A percentile compares a stretch with the other conserved stretches of the same genome.
phyloP scores from a whole-genome alignment of 1,140 invertebrate genomes.

The Prorops nasuta region DNA sequence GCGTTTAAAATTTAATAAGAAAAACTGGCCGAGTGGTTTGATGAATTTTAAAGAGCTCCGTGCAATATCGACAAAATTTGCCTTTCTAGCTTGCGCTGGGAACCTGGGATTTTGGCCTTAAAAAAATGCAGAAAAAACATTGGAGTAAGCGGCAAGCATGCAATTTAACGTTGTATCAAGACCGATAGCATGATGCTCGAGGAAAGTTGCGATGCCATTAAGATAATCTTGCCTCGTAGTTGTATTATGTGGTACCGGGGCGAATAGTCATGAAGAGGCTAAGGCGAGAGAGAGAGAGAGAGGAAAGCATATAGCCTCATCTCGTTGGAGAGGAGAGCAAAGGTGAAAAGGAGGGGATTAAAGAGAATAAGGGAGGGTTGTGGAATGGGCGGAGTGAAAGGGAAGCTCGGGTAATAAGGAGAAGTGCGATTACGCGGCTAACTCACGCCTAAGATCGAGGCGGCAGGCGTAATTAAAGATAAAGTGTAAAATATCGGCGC shows the following conservation, averaged over 20 bases:
- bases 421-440: constrained; percentile 12
- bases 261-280: not conserved
- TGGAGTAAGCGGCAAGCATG: constrained; percentile 9
- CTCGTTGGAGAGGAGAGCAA: not conserved
- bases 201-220: constrained; percentile 36
- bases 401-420: not conserved
- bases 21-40: no score
- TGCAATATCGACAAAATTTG: no score
- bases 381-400: no score
- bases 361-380: no score
- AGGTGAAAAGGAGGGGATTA: not conserved
- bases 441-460: not conserved
- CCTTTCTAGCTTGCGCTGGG: no score
- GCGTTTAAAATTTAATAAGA: no score
- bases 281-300: not conserved
- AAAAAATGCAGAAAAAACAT: no score
- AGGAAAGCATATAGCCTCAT: no score
- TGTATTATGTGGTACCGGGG: constrained; percentile 17
- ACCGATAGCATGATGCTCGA: constrained; percentile 23
- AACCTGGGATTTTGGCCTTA: no score
- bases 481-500: constrained; percentile 8
- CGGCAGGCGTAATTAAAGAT: constrained; percentile 4
- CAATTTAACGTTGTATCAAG: constrained; percentile 24
- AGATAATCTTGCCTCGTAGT: constrained; percentile 29
- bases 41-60: no score